Evolutionary conservation across 2,888 invertebrate genomes (phyloP), one percentile per base, ranked within the genome.

Genomic region (Lasioglossum oenotherae): DNA sequence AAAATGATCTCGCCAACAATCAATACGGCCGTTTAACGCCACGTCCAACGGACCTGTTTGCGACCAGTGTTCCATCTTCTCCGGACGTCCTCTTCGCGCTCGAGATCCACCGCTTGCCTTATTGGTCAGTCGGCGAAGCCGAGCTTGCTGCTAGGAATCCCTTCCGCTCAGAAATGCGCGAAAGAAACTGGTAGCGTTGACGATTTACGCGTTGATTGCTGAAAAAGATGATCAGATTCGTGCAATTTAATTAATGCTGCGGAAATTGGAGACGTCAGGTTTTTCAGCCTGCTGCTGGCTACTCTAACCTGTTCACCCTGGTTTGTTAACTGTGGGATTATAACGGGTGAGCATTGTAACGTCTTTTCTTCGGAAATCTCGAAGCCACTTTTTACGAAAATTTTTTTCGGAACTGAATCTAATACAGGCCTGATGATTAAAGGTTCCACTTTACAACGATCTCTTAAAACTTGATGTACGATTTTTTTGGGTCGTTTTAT

Each of bases 1-100:
- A 89, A 89, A 89, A 89, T 89, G 88, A 89, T 90, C 89, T 81
- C 88, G 74, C 74, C 86, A 90, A 90, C 90, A 86, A 89, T 89
- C 89, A 79, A 89, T 88, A 82, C 90, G 81, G 74, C 67, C 80
- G 81, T 81, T 85, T 87, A 82, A 82, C 82, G 72, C 60, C 53
- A 57, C 57, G 75, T 53, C 74, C 53, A 60, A 44, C 77, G 80
- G 35, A 60, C 74, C 76, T 69, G 76, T 67, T 81, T 64, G 69
- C 77, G 35, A 64, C 38, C 31, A 69, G 60, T 74, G 77, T 78
- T n/a, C 79, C 60, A 38, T 78, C 86, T 78, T 69, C 38, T 23
- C 1, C 35, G 69, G 69, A 38, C 69, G 69, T 23, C 38, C 35
- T 69, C 23, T 38, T 38, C 71, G 67, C 57, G 67, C 49, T 75